Evolutionary conservation across 2,888 invertebrate genomes (phyloP).

Genomic region (Cheiracanthium punctorium): DNA sequence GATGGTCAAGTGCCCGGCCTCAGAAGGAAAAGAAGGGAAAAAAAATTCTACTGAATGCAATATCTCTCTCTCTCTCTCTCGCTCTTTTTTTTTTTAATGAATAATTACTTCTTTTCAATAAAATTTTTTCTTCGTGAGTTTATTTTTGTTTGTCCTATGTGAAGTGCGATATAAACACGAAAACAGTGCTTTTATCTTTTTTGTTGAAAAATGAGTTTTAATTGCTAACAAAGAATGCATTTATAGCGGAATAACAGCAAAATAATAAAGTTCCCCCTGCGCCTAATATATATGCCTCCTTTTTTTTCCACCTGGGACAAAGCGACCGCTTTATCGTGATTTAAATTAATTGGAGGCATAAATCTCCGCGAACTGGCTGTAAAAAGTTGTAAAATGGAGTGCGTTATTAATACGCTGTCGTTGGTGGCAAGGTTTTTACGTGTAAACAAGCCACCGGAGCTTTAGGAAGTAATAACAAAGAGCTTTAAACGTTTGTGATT

Average conservation of each 20-base stretch:
- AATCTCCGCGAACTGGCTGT: neutral
- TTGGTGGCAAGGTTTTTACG: neutral
- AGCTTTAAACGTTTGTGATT: neutral
- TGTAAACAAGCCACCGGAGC: neutral
- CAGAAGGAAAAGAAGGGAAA: no score
- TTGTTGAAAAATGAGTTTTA: neutral
- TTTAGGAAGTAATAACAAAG: neutral
- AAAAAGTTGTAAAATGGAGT: slow-evolving; percentile 7
- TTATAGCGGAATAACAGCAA: neutral
- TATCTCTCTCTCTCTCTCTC: no score
- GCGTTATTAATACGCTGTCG: neutral
- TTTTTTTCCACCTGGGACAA: slow-evolving; percentile 8
- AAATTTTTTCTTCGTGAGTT: no score
- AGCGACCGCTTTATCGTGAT: slow-evolving; percentile 8
- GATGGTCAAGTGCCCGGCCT: no score
- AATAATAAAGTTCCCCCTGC: neutral
- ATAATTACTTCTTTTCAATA: no score
- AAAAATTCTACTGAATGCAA: no score
- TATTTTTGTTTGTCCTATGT: no score
- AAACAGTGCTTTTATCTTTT: no score
- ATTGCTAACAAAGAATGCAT: neutral
- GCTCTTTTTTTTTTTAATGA: no score
- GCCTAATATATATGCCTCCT: no score
- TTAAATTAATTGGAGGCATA: slow-evolving; percentile 5
- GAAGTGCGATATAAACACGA: no score